Evolutionary conservation across 1,140 invertebrate genomes (phyloP), one percentile per base, ranked within the genome.

Genomic region (Reticulitermes speratus): DNA sequence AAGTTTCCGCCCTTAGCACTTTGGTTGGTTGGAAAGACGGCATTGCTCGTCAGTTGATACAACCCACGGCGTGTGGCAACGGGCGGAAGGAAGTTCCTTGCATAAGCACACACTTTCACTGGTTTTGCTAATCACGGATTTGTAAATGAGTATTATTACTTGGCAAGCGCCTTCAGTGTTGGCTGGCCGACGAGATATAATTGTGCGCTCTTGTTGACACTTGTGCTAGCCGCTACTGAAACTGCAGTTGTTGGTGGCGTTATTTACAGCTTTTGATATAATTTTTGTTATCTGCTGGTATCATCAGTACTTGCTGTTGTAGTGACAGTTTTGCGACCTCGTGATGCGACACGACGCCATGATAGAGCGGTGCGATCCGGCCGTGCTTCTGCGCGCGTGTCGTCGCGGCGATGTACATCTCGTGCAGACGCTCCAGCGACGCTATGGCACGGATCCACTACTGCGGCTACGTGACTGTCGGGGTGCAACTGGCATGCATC

Each of bases 401-500:
- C 84, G 85, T 2, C 32, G 32, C 3, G 88, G 87, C 5, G 87
- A 88, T 48, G 82, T 88, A 21, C 83, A 83, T 32, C 69, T 87
- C 21, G n/a, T 88, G n/a, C 25, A 82, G 30, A 59, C n/a, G 38
- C 52, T 59, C 11, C 55, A 21, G 32, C 3, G 8, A 3, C n/a
- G 75, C 81, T 44, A 45, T 38, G 38, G 45, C 6, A n/a, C 75
- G 30, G 84, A 69, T 5, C 25, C 84, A 25, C 30, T 75, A 7
- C 65, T 87, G 25, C 87, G 88, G 38, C 45, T 89, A 19, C 85
- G 85, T n/a, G 91, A 91, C 82, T 87, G 89, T 12, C 88, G 89
- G 45, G 91, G 91, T 3, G 91, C 91, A 3, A 90, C 88, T 55
- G 90, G 90, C 86, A 87, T 91, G 55, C 91, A 92, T 87, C 91